These are phyloP conservation scores for Acleris literana DNA, from an alignment of 2,888 invertebrate species.

Conservation along the genomic window DNA sequence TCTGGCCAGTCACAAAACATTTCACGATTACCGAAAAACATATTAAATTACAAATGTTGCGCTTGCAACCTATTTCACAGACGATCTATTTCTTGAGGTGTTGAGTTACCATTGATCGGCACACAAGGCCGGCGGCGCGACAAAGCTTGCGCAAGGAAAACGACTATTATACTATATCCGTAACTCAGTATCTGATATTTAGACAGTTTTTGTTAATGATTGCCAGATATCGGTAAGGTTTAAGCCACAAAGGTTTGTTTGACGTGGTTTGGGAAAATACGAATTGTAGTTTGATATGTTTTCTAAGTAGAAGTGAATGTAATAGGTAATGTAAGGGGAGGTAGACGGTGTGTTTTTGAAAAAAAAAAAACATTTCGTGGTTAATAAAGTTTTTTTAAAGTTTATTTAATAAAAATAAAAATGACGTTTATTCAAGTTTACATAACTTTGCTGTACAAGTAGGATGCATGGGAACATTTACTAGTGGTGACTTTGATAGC, in stretches of 20 bases:
- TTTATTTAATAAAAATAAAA: too few relatives aligned
- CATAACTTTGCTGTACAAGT: too few relatives aligned
- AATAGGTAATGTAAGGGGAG: background rate
- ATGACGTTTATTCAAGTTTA: too few relatives aligned
- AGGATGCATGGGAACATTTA: too few relatives aligned
- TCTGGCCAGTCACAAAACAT: background rate
- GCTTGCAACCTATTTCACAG: slow-evolving; percentile 28
- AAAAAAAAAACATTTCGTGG: too few relatives aligned
- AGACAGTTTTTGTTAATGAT: slow-evolving; percentile 48
- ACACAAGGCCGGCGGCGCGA: slow-evolving; percentile 36
- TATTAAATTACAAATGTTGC: slow-evolving; percentile 35
- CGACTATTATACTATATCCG: slow-evolving; percentile 47
- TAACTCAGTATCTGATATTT: slow-evolving; percentile 48
- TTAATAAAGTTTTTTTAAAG: too few relatives aligned
- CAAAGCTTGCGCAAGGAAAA: slow-evolving; percentile 53
- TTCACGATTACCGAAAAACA: slow-evolving; percentile 21
- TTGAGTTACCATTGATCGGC: slow-evolving; percentile 43
- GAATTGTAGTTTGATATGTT: slow-evolving; percentile 8
- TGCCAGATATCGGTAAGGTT: slow-evolving; percentile 39
- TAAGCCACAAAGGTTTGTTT: slow-evolving; percentile 32
- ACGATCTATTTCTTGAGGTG: slow-evolving; percentile 39
- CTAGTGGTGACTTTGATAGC: too few relatives aligned
- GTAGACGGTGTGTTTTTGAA: background rate
- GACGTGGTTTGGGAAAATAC: slow-evolving; percentile 23
- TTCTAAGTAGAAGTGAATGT: slow-evolving; percentile 3